Evolutionary conservation across 2,888 invertebrate species (phyloP).

Genomic region (Andrena fulva): DNA sequence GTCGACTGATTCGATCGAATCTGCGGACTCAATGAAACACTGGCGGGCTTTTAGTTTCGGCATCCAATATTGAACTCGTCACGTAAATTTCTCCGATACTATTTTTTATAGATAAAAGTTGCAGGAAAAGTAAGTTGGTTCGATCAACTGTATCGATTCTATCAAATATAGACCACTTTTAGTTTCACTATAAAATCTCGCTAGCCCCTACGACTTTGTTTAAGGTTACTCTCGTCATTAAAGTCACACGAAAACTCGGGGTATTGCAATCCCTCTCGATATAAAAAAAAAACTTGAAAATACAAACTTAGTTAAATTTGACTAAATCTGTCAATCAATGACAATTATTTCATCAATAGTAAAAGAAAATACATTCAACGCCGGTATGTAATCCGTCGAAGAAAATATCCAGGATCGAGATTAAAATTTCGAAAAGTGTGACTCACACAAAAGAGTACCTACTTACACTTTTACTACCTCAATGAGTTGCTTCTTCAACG

Average conservation of each 20-base stretch:
- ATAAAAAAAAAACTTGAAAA: too few species aligned
- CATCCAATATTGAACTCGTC: constrained; percentile 43
- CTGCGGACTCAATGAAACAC: constrained; percentile 40
- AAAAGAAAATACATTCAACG: too few species aligned
- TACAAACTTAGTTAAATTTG: too few species aligned
- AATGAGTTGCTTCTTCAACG: too few species aligned
- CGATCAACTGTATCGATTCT: constrained; percentile 31
- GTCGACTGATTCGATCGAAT: constrained; percentile 36
- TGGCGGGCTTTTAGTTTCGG: constrained; percentile 36
- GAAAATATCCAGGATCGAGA: too few species aligned
- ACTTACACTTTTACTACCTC: too few species aligned
- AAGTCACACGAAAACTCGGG: not conserved
- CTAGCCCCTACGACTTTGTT: not conserved
- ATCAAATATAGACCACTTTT: constrained; percentile 36
- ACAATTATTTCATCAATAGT: too few species aligned
- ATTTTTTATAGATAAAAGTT: constrained; percentile 43
- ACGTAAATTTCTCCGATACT: constrained; percentile 41
- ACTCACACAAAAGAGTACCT: too few species aligned
- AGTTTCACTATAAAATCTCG: constrained; percentile 27
- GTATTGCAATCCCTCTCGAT: too few species aligned
- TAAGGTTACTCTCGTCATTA: not conserved
- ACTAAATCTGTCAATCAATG: too few species aligned
- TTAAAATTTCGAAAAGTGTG: too few species aligned
- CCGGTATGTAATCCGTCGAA: too few species aligned
- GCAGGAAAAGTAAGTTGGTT: constrained; percentile 45